Conservation (phyloP, 2,113 vertebrate genomes). For the Neodontobutis hainanensis region DNA sequence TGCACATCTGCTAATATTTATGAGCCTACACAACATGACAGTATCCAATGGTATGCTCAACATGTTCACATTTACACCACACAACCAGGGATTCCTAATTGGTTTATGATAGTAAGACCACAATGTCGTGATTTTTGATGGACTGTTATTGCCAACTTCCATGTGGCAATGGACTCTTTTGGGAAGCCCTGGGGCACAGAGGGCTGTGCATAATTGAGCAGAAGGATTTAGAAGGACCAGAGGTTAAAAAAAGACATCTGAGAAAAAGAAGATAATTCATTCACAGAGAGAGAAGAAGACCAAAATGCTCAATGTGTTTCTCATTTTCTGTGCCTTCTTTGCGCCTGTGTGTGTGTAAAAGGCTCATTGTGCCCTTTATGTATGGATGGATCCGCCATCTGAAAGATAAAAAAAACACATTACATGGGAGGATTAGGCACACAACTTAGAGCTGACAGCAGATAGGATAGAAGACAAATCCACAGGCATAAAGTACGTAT, state of each 20-base stretch:
- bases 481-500: conserved; percentile 37
- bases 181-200: conserved; percentile 43
- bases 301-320: conserved; percentile 66
- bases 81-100: conserved; percentile 17
- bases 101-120: conserved; percentile 17
- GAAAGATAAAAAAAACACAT: conserved; percentile 62
- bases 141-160: conserved; percentile 49
- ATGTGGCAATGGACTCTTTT: conserved; percentile 51
- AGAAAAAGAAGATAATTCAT: conserved; percentile 47
- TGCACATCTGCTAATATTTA: conserved; percentile 19
- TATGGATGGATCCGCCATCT: conserved; percentile 43
- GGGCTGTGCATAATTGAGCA: conserved; percentile 35
- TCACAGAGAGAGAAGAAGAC: conserved; percentile 23
- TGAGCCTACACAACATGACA: neutral
- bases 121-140: conserved; percentile 16
- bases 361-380: conserved; percentile 12
- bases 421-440: conserved; percentile 57
- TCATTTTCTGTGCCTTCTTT: conserved; percentile 51
- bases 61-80: conserved; percentile 17
- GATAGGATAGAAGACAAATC: conserved; percentile 57
- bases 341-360: conserved; percentile 14
- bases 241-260: conserved; percentile 34
- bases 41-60: conserved; percentile 17
- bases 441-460: conserved; percentile 55
- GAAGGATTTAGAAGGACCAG: conserved; percentile 29